phyloP scores from a whole-genome alignment of 2,113 vertebrate species.

The Muscicapa adusta region DNA sequence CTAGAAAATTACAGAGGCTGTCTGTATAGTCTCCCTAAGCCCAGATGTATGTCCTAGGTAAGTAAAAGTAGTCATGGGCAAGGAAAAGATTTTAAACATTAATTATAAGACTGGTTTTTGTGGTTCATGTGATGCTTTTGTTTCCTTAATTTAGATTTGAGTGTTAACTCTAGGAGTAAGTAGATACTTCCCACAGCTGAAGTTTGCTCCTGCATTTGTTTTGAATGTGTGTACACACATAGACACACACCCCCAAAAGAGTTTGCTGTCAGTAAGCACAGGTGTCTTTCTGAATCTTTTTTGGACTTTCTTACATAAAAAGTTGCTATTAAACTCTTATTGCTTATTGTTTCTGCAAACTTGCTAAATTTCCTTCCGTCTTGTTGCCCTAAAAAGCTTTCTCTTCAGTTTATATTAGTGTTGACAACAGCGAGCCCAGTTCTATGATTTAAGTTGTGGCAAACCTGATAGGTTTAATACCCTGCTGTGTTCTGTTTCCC shows the following conservation, averaged over 20 bases:
- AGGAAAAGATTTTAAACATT: not conserved
- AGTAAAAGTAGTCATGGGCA: not conserved
- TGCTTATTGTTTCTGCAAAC: not conserved
- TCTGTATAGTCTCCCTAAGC: not conserved
- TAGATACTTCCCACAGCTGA: not conserved
- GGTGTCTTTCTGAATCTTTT: not conserved
- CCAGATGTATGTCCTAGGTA: not conserved
- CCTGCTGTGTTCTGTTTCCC: not conserved
- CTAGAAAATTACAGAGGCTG: not conserved
- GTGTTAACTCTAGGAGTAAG: not conserved
- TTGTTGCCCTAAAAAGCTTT: not conserved
- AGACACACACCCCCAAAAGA: not conserved
- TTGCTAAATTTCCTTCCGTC: not conserved
- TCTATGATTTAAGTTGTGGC: accelerated
- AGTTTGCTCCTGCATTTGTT: not conserved
- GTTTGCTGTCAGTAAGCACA: not conserved
- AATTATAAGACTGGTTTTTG: not conserved
- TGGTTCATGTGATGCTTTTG: not conserved
- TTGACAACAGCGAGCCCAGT: not conserved
- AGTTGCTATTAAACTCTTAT: not conserved
- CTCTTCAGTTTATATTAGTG: not conserved
- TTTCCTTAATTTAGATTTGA: not conserved
- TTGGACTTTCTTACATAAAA: not conserved
- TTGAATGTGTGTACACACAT: not conserved
- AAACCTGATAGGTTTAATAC: not conserved